A percentile compares a stretch with the other conserved stretches of the same genome.
Evolutionary conservation across 2,113 vertebrate genomes (phyloP).

Genomic region (Argyrosomus japonicus): DNA sequence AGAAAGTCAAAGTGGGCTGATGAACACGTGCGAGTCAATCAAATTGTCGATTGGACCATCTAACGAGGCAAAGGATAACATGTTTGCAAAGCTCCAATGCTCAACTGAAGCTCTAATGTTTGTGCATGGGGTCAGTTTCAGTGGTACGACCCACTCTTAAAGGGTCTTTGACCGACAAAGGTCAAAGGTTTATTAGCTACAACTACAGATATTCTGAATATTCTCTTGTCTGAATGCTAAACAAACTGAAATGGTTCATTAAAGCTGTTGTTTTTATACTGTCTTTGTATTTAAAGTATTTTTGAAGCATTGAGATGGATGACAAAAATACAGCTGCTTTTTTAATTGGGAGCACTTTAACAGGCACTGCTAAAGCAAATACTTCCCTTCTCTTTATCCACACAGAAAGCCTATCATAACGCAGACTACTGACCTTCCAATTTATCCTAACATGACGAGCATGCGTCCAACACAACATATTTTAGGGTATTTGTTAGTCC

Average conservation of each 20-base stretch:
- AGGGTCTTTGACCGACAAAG: not conserved
- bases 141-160: not conserved
- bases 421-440: not conserved
- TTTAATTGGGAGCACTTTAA: not conserved
- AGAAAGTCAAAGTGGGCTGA: not conserved
- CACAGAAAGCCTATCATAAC: not conserved
- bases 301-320: not conserved
- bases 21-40: not conserved
- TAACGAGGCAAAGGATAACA: not conserved
- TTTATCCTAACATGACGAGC: not conserved
- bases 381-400: not conserved
- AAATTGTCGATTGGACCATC: not conserved
- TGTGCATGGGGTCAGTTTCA: not conserved
- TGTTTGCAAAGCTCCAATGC: not conserved
- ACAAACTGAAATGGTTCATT: not conserved
- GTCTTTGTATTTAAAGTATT: not conserved
- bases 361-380: not conserved
- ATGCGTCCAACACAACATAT: not conserved
- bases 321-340: not conserved
- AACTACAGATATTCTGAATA: not conserved
- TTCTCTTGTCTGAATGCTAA: not conserved
- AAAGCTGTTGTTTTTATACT: too few relatives aligned
- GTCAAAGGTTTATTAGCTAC: constrained; percentile 9
- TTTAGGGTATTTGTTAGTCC: not conserved
- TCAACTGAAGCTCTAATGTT: not conserved